Evolutionary conservation across 2,797 vertebrate species (phyloP), one percentile per base, ranked within the genome.

Genomic region (Selene dorsalis): DNA sequence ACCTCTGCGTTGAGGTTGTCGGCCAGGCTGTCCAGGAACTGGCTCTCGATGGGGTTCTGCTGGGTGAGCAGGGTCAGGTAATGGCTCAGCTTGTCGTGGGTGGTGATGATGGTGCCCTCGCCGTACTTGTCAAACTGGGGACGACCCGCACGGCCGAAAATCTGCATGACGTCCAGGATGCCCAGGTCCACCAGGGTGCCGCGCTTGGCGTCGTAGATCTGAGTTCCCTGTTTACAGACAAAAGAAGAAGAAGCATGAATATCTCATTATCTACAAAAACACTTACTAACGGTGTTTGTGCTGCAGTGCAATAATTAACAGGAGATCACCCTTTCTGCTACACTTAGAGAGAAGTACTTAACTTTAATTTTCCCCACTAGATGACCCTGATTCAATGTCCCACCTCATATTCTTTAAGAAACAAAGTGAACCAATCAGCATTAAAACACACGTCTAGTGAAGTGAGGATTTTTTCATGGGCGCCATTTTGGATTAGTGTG

Each of bases 91-190:
- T 99, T 99, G 52, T 99, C 98, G 4, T 99, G 97, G 56, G 95
- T 95, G 83, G 97, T 99, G 89, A 99, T 98, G 90, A 99, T 99
- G 92, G 96, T 91, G 79, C 98, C 98, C 93, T 98, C 97, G 35
- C 97, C 98, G 30, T 95, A 97, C 92, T 96, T 97, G 89, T 99
- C 98, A 79, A 99, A 99, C 90, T 99, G 97, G 35, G 98, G 98
- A 60, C 97, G 95, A 80, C 98, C 98, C 1, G 97, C 98, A 20
- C 97, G 95, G 26, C 98, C 98, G 75, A 99, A 99, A 90, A 99
- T 99, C 95, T 99, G 98, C 97, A 99, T 99, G 89, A 99, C 98
- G 82, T 99, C 98, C 93, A 99, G 94, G 93, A 99, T 99, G 87
- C 98, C 97, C 91, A 99, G 96, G 89, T 99, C 98, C 94, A 99